Base-by-base conservation (phyloP, 2,113 vertebrate species). In the Oncorhynchus keta region DNA sequence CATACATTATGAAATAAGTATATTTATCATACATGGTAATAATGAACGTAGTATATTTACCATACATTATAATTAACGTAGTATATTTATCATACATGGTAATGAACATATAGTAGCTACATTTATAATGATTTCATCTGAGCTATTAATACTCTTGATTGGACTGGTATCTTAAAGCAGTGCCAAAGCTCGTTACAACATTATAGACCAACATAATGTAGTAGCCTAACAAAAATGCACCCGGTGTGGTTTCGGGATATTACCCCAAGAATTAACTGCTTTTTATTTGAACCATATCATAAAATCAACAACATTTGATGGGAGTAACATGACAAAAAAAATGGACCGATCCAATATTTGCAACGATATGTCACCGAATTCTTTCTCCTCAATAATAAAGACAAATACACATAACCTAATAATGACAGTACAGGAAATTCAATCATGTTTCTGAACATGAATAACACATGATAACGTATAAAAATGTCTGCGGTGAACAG, bases 231-330 rank as follows among this genome's bases (percentile, higher is more conserved):
- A 24, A 22, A 22, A 62, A 62, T 62, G 5, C 2, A 62, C 0
- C 9, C 59, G 2, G n/a, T 2, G 51, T 12, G 2, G 59, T 62
- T 62, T 57, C 55, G 0, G 59, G 18, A 24, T 62, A 62, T n/a
- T 62, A 9, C n/a, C n/a, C n/a, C 59, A 76, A 62, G 9, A 28
- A 30, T 24, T 3, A 13, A 57, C 4, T 64, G 62, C 65, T 12
- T 48, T 72, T 87, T 83, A 87, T 80, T 89, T 84, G 11, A 76
- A 81, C 59, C 35, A 67, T 16, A 45, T 26, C 12, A 73, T 74
- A 75, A 83, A 82, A 78, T 80, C 28, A 81, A 84, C 39, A 83
- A 79, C 62, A 73, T 48, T 45, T 81, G 76, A 79, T 67, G 76
- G 35, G 51, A 24, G 24, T 24, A 62, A 55, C 51, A 55, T 55